Conservation (phyloP, 2,888 invertebrate genomes). For the Gastrophysa polygoni region DNA sequence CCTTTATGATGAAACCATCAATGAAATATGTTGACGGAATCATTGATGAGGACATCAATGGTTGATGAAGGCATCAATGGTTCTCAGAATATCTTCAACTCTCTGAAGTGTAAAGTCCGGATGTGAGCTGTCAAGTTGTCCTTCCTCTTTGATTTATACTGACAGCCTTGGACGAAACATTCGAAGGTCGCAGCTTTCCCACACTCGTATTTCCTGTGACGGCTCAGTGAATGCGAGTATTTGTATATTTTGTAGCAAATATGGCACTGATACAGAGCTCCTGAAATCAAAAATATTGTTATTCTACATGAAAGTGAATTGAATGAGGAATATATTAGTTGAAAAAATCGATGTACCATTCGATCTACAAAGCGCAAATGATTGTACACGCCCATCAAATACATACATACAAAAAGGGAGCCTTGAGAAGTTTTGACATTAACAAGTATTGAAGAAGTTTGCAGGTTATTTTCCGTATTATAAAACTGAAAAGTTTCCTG, state of each 20-base stretch:
- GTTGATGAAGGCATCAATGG: neutral
- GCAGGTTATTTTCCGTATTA: too few relatives aligned
- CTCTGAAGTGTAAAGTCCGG: slow-evolving; percentile 40
- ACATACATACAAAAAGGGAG: too few relatives aligned
- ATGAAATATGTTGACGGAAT: slow-evolving; percentile 23
- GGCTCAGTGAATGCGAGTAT: slow-evolving; percentile 45
- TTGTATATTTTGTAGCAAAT: slow-evolving; percentile 46
- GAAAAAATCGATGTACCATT: too few relatives aligned
- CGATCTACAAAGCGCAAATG: too few relatives aligned
- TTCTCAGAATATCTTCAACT: slow-evolving; percentile 36
- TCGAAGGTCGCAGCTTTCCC: slow-evolving; percentile 46
- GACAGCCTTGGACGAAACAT: slow-evolving; percentile 44
- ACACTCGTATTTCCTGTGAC: slow-evolving; percentile 48
- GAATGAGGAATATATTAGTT: too few relatives aligned
- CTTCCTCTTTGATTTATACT: slow-evolving; percentile 46
- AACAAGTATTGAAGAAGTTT: too few relatives aligned
- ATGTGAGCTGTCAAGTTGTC: slow-evolving; percentile 48
- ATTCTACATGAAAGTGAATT: neutral
- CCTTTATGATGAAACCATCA: too few relatives aligned
- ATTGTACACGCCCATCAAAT: too few relatives aligned
- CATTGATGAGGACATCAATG: slow-evolving; percentile 1
- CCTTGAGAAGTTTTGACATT: too few relatives aligned
- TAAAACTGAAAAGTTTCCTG: too few relatives aligned
- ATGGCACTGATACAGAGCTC: slow-evolving; percentile 33
- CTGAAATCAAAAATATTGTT: slow-evolving; percentile 17